Evolutionary conservation across 2,113 vertebrate species (phyloP).

Genomic region (Mandrillus leucophaeus): DNA sequence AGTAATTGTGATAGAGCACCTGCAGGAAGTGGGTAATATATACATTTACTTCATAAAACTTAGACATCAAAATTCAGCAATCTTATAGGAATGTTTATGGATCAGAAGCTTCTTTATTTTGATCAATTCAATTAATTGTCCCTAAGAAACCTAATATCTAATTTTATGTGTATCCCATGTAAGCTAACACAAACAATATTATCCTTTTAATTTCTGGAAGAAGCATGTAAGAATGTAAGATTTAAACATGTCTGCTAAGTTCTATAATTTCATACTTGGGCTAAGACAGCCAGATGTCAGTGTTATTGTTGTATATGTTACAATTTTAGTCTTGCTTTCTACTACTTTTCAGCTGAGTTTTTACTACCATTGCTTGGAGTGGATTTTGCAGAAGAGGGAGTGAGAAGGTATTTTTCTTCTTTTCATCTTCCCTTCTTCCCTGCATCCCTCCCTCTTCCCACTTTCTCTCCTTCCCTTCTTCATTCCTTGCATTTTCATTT

Average conservation of each 20-base stretch:
- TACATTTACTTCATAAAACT: background rate
- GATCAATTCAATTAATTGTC: background rate
- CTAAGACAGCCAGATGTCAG: background rate
- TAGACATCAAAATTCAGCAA: background rate
- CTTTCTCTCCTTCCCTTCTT: background rate
- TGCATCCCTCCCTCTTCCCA: too few species aligned
- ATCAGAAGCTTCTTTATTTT: background rate
- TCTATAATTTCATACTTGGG: background rate
- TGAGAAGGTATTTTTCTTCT: background rate
- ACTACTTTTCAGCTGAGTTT: background rate
- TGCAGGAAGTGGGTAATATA: background rate
- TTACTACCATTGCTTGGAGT: background rate
- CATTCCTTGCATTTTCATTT: background rate
- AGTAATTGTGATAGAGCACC: background rate
- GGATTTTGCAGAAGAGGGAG: background rate
- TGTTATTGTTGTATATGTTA: fast-evolving
- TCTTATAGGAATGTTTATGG: background rate
- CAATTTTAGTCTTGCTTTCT: too few species aligned
- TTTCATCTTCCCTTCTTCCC: background rate
- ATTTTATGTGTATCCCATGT: background rate
- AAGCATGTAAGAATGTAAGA: background rate
- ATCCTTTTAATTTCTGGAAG: background rate
- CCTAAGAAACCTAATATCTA: background rate
- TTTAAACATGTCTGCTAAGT: background rate
- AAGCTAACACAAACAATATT: background rate